Base-by-base conservation (phyloP, 2,888 invertebrate genomes). In the Dynastes maya region DNA sequence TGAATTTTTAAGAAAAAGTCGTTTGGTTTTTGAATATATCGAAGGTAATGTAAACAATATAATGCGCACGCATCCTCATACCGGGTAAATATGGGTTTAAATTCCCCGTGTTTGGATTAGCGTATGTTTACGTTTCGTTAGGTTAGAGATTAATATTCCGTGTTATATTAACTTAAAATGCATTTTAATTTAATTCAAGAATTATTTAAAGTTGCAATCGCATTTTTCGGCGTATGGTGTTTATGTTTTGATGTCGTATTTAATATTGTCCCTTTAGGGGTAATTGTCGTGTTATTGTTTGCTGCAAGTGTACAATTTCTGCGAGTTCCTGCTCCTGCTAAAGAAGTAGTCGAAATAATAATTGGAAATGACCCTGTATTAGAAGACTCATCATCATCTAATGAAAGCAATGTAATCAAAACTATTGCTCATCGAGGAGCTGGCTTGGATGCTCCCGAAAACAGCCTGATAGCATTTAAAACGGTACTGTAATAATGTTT, bases 391-490 rank as follows among this genome's bases (percentile, higher is more conserved):
- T 89, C 89, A 45, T 89, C 89, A 45, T 83, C 86, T 0, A 83
- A 89, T 77, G 88, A 91, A 2, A 88, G 88, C 22, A 88, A 88
- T 83, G 89, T 88, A 85, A 87, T 92, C 2, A 90, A 90, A 84
- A 92, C 93, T 64, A 91, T 95, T 78, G 95, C 94, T 0, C 96
- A 96, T 84, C 90, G 95, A 85, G 95, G 95, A 3, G 94, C 93
- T 11, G 93, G 92, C 1, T 88, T 93, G 63, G 95, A 96, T 88
- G 95, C 94, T 3, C 96, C 96, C 0, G 96, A 96, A 88, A 96
- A 96, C 87, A 95, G 94, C 81, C 86, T 95, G 81, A 91, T 91
- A 76, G 95, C 95, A 1, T 93, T 95, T 83, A 91, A 91, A 89
- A 90, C 92, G 88, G 94, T 94, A 86, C 79, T 45, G 49, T 64